A percentile compares a stretch with the other conserved stretches of the same genome.
Conservation (phyloP, 2,797 vertebrate species). For the Esox lucius region DNA sequence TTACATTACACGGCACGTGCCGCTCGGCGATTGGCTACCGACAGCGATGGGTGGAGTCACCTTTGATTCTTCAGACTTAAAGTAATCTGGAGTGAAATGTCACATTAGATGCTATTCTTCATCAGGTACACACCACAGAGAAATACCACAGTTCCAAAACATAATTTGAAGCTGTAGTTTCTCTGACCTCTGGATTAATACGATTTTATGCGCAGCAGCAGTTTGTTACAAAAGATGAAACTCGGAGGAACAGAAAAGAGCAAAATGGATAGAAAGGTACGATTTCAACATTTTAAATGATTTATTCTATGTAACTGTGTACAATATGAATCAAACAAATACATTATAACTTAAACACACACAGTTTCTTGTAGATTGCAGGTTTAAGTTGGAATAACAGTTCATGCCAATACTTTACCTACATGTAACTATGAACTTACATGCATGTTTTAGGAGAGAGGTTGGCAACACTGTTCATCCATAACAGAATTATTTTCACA, state of each 20-base stretch:
- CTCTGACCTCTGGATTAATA: background rate
- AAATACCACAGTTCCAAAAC: background rate
- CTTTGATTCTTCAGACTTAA: background rate
- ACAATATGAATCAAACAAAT: background rate
- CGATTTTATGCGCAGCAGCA: background rate
- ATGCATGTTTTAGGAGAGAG: background rate
- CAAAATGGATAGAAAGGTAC: conserved; percentile 5
- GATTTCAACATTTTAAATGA: background rate
- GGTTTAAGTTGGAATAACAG: background rate
- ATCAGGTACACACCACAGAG: background rate
- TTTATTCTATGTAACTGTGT: background rate
- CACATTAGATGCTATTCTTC: background rate
- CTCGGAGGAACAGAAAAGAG: background rate
- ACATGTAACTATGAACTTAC: background rate
- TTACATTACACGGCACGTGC: background rate
- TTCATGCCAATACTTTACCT: background rate
- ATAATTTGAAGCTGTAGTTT: background rate
- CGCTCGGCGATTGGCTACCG: background rate
- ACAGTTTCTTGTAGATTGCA: background rate
- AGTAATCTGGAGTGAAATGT: background rate
- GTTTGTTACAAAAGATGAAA: background rate
- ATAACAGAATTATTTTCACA: too few relatives aligned
- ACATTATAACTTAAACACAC: background rate
- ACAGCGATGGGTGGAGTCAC: background rate
- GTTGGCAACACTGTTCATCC: too few relatives aligned